phyloP scores from a whole-genome alignment of 2,113 vertebrate species.

The Calonectris borealis region DNA sequence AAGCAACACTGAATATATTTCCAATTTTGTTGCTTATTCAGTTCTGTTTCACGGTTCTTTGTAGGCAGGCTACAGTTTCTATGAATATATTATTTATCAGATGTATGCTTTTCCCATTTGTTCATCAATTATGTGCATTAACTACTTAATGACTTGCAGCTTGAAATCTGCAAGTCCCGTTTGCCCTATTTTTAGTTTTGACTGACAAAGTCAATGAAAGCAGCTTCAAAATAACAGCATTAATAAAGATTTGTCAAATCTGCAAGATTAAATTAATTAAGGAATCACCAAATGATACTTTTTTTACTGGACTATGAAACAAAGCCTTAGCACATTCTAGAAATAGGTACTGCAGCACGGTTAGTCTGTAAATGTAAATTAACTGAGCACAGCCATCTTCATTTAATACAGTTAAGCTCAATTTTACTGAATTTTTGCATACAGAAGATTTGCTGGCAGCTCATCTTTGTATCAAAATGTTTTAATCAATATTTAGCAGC shows the following conservation, averaged over 20 bases:
- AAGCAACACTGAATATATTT: neutral
- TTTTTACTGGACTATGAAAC: neutral
- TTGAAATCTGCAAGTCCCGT: neutral
- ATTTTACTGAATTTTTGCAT: neutral
- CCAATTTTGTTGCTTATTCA: neutral
- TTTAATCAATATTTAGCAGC: neutral
- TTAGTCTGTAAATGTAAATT: neutral
- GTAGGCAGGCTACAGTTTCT: neutral
- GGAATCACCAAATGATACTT: neutral
- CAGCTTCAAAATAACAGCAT: neutral
- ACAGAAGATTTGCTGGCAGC: neutral
- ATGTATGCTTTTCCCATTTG: neutral
- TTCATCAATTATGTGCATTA: neutral
- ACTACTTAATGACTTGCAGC: neutral
- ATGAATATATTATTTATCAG: neutral
- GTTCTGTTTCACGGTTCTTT: neutral
- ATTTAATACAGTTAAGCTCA: neutral
- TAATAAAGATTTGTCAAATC: neutral
- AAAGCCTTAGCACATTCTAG: neutral
- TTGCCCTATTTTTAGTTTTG: neutral
- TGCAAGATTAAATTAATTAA: neutral
- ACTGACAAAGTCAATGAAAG: neutral
- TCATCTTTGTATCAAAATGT: neutral
- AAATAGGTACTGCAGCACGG: neutral
- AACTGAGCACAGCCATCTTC: neutral